Evolutionary conservation across 2,113 vertebrate species (phyloP).

Genomic region (Trogon surrucura): DNA sequence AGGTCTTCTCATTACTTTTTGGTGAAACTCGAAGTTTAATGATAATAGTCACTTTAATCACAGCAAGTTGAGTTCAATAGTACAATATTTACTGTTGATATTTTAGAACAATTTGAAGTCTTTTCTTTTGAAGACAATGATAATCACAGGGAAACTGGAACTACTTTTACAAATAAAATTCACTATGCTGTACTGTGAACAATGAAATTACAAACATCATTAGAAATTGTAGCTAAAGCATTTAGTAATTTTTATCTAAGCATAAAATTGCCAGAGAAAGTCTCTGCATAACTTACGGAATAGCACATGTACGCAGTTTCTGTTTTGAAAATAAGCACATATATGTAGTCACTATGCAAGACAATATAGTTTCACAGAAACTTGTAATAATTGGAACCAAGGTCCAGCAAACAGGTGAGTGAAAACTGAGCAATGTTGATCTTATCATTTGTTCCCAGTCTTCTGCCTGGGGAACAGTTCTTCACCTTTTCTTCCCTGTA

Average conservation of each 20-base stretch:
- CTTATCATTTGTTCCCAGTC: background rate
- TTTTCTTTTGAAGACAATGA: constrained; percentile 42
- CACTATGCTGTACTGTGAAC: background rate
- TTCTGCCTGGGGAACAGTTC: background rate
- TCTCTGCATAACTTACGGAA: background rate
- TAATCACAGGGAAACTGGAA: constrained; percentile 49
- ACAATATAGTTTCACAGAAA: background rate
- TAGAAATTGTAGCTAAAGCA: background rate
- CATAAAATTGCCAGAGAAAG: background rate
- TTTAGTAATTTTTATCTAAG: constrained; percentile 7
- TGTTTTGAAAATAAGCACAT: background rate
- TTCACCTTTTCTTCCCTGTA: background rate
- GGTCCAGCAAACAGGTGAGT: background rate
- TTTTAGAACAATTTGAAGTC: constrained; percentile 69
- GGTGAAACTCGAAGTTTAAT: constrained; percentile 45
- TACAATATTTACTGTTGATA: constrained; percentile 60
- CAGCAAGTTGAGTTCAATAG: constrained; percentile 28
- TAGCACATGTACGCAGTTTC: background rate
- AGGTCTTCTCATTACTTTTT: constrained; percentile 58
- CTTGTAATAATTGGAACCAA: fast-evolving
- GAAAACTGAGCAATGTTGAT: background rate
- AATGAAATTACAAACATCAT: constrained; percentile 32
- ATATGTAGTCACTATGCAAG: background rate
- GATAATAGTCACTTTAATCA: constrained; percentile 67
- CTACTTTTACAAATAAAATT: constrained; percentile 24